Evolutionary conservation across 2,797 vertebrate genomes (phyloP).

Genomic region (Poeciliopsis paucimaculata): DNA sequence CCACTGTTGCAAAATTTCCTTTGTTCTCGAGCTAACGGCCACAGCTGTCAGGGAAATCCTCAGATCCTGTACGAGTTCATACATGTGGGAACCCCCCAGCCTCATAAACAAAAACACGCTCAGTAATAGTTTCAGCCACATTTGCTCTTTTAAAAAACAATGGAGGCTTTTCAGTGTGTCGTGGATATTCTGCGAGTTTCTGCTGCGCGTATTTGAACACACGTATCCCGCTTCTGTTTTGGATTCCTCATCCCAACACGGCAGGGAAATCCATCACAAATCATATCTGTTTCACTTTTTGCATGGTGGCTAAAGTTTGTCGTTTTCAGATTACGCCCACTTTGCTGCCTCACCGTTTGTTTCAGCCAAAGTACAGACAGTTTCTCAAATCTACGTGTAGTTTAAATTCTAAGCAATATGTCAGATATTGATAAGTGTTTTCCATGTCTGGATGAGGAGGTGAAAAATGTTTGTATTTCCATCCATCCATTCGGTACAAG

Average conservation of each 20-base stretch:
- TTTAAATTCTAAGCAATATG: background rate
- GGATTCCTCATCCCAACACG: background rate
- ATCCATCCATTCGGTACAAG: background rate
- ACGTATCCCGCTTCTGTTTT: background rate
- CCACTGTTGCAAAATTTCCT: background rate
- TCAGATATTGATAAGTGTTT: background rate
- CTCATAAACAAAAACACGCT: background rate
- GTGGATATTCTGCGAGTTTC: constrained; percentile 6
- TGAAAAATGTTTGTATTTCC: background rate
- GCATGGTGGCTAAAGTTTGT: background rate
- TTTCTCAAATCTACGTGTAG: background rate
- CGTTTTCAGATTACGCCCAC: constrained; percentile 36
- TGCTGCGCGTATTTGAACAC: background rate
- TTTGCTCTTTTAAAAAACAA: constrained; percentile 18
- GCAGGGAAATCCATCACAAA: constrained; percentile 12
- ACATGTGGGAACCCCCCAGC: constrained; percentile 26
- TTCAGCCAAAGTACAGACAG: constrained; percentile 1
- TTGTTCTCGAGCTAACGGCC: constrained; percentile 7
- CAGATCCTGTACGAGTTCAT: constrained; percentile 25
- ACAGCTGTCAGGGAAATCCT: constrained; percentile 27
- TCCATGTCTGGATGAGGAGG: background rate
- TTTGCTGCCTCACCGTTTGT: constrained; percentile 20
- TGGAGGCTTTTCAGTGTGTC: constrained; percentile 26
- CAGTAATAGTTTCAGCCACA: constrained; percentile 50
- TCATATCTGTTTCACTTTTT: constrained; percentile 8